Evolutionary conservation across 2,888 invertebrate genomes (phyloP), one percentile per base, ranked within the genome.

Genomic region (Sipunculus nudus): DNA sequence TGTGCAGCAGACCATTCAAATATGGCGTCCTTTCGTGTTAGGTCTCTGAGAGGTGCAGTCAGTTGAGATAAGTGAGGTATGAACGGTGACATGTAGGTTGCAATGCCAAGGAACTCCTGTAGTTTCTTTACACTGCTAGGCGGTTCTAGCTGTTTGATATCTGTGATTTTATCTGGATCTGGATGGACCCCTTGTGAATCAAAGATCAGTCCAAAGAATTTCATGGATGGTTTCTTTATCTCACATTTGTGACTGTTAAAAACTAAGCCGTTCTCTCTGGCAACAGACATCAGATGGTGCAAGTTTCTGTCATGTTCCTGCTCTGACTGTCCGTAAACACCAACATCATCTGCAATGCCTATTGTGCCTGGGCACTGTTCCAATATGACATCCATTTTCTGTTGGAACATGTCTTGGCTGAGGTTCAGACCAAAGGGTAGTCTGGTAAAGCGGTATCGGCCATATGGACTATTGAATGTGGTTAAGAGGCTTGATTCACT

Each of bases 71-170:
- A 26, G 32, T 59, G 19, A 16, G 56, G 52, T 32, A 68, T 61
- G 38, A 54, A 63, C 19, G 55, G 50, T 21, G 55, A 32, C 32
- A 60, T 31, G 32, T 68, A 64, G 21, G 49, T 65, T 4, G 48
- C 52, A 29, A 65, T 49, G n/a, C 63, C 63, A 3, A 65, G 53
- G 39, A 68, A 62, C 32, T 26, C 21, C 46, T 67, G 61, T 29
- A 67, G 31, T 49, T 59, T 60, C 38, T 50, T 19, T n/a, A 38
- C 46, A 43, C 38, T 32, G n/a, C 13, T 53, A 10, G 67, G 65
- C 3, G 46, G n/a, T 28, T 35, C 28, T 45, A 65, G 41, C 2
- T 65, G 25, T 26, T 29, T 31, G 23, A 69, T 48, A 21, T 48
- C 61, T 38, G 47, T 25, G 10, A 61, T 48, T 32, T 54, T 68